Base-by-base conservation (phyloP, 1,140 invertebrate genomes). In the Drosophila nigromelanica region DNA sequence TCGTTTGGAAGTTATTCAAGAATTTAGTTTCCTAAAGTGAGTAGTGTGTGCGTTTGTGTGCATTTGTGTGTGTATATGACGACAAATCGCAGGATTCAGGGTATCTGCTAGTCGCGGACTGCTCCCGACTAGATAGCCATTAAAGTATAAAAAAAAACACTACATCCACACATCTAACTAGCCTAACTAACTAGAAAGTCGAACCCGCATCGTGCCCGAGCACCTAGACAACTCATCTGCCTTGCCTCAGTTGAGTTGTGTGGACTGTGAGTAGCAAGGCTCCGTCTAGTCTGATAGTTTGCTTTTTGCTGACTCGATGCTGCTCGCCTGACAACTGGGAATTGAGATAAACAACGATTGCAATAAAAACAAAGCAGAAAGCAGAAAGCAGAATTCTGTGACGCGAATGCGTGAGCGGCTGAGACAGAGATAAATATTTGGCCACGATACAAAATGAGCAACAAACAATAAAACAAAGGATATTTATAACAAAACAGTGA, bases 401-500 rank as follows among this genome's bases (percentile, higher is more conserved):
- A 21, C 39, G 48, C 14, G 15, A 33, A 24, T 35, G 24, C 27
- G 61, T 52, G 39, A 45, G 42, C 33, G 15, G 42, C 14, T 5
- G 50, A 11, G n/a, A 27, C 14, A 27, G 43, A 58, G 35, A 55
- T 58, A 14, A 56, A 39, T 21, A 42, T 10, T 42, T 43, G 54
- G 14, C n/a, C 14, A 35, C 52, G 43, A 47, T 15, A 47, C 15
- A 58, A 30, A 59, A 30, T 50, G 43, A 24, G 55, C 55, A 35
- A 42, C n/a, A 37, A 6, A 51, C 24, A 51, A 58, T 43, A 10
- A 48, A 39, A 30, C 11, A 54, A 24, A 35, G 24, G 12, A 24
- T 63, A 70, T 70, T 70, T 70, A 39, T 70, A 70, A 48, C n/a
- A 14, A 50, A 27, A 27, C 3, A 33, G 58, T 1, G 10, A 27